phyloP scores from a whole-genome alignment of 1,140 invertebrate genomes.

The Luehdorfia chinensis region DNA sequence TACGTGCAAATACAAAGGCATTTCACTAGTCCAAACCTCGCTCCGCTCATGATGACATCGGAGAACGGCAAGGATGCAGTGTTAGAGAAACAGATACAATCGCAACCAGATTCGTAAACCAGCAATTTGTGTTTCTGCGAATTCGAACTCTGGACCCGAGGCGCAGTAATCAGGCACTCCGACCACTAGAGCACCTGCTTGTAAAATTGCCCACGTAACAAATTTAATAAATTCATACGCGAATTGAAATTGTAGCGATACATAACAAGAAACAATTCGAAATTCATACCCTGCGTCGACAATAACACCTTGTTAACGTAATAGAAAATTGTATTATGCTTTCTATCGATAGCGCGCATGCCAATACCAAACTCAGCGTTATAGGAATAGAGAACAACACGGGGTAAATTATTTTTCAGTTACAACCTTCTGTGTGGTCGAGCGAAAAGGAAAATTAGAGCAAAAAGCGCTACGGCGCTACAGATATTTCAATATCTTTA shows the following conservation, averaged over 20 bases:
- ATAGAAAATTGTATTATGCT: constrained; percentile 3
- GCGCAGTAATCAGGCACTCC: too few relatives aligned
- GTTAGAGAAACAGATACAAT: too few relatives aligned
- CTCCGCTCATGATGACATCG: too few relatives aligned
- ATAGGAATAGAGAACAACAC: neutral
- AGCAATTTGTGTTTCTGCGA: too few relatives aligned
- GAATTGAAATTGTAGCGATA: constrained; percentile 4
- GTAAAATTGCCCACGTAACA: too few relatives aligned
- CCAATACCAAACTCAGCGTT: neutral
- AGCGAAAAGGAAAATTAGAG: constrained; percentile 2
- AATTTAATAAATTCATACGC: neutral
- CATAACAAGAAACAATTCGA: constrained; percentile 3
- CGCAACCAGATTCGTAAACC: too few relatives aligned
- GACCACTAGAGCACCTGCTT: too few relatives aligned
- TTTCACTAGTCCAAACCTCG: too few relatives aligned
- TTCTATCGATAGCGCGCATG: neutral
- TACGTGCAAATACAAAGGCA: too few relatives aligned
- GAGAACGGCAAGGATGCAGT: too few relatives aligned
- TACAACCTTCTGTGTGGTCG: constrained; percentile 5
- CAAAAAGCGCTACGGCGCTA: constrained; percentile 3
- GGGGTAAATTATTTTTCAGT: neutral
- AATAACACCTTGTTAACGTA: neutral
- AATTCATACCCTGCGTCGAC: neutral
- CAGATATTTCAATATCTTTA: constrained; percentile 18
- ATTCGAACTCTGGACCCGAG: too few relatives aligned